Evolutionary conservation across 1,140 invertebrate genomes (phyloP), one percentile per base, ranked within the genome.

Genomic region (Lordiphosa mommai): DNA sequence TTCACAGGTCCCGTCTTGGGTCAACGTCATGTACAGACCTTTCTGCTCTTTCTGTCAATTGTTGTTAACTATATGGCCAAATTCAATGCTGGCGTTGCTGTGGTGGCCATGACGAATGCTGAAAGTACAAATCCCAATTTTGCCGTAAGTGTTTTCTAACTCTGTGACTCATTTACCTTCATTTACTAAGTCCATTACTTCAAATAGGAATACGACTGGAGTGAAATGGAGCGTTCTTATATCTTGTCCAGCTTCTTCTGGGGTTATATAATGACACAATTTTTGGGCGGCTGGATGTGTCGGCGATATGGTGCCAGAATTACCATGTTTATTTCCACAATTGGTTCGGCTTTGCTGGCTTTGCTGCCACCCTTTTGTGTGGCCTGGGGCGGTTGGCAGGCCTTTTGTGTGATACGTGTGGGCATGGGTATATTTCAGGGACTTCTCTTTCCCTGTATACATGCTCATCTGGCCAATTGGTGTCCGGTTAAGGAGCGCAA

Each of bases 381-480:
- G 5, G 52, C 61, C 6, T 74, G 77, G 86, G 91, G 92, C 2
- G 92, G 91, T 8, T 94, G 92, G 92, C 80, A 92, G 82, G 89
- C 91, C 6, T 89, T 52, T 86, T 94, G 47, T 79, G 85, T 88
- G 69, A 89, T 93, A 8, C 90, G 96, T 20, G 91, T 96, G 0
- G 59, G 94, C 0, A 93, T 95, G 88, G 96, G 96, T 0, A 79
- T 97, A 0, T 91, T 90, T 14, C 93, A 97, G 90, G 96, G 96
- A 6, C 92, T 95, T 0, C 90, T 95, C 4, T 94, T 95, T 72
- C 96, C 96, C 0, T 92, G 92, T 40, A 90, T 95, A 3, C 95
- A 97, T 67, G 93, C 93, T 0, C 89, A 97, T 2, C 88, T 97
- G 59, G 93, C 95, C 0, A 94, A 94, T 72, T 98, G 96, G 96